Base-by-base conservation (phyloP, 2,113 vertebrate genomes). In the Lepus americanus region DNA sequence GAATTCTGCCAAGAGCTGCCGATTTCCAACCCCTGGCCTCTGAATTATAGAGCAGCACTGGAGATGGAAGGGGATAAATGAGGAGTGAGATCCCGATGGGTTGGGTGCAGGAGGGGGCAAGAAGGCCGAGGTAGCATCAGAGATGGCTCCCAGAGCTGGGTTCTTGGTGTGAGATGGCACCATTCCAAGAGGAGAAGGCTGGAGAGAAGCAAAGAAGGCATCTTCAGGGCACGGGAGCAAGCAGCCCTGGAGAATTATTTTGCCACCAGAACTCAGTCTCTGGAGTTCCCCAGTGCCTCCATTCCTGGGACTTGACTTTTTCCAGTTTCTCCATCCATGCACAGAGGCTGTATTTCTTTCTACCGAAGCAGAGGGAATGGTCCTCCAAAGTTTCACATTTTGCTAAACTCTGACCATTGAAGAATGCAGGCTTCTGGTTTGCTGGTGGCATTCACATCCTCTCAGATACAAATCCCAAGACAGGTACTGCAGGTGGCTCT, bases 1-100 rank as follows among this genome's bases (percentile, higher is more conserved):
- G 55, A 72, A 19, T 89, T 94, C 79, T 74, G 27, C n/a, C 25
- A 69, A 93, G 55, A 93, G 49, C 27, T 87, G 59, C 36, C 83
- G n/a, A 55, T 83, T 79, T 92, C 53, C 59, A 94, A 36, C 9
- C 29, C 55, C 66, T 31, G 20, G 20, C n/a, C 25, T 96, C 64
- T 79, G 67, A 89, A 33, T 78, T 61, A 72, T 36, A 49, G 19
- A 67, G 29, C 25, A 36, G 49, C 33, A 33, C 61, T 63, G 1
- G 51, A 74, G 44, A 66, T 63, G 29, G 29, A 88, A 88, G 67
- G 19, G 53, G 44, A 63, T 13, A 53, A 74, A 87, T 51, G 64
- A 19, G 59, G 69, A 67, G 5, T 29, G 39, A 67, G 73, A 64
- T 74, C 27, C 12, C n/a, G 27, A 11, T 10, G 4, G 31, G 16